Evolutionary conservation across 2,797 vertebrate species (phyloP).

Genomic region (Thunnus albacares): DNA sequence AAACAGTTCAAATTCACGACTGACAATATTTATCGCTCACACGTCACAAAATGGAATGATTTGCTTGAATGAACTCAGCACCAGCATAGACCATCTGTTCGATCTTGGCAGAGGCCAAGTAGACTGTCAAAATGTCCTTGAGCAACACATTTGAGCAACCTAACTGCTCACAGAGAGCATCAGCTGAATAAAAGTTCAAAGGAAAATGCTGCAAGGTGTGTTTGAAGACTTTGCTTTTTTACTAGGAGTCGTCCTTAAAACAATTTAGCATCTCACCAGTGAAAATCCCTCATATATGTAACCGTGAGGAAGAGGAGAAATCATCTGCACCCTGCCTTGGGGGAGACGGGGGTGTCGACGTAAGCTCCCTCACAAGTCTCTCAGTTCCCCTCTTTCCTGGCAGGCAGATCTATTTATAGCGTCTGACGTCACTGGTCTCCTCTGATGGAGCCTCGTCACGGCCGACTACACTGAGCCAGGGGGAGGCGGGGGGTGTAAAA

Average conservation of each 20-base stretch:
- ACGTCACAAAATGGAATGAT: neutral
- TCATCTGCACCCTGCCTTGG: slow-evolving; percentile 16
- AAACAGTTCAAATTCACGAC: slow-evolving; percentile 1
- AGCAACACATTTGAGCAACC: neutral
- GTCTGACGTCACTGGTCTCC: slow-evolving; percentile 75
- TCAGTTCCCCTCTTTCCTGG: slow-evolving; percentile 67
- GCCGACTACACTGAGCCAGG: slow-evolving; percentile 56
- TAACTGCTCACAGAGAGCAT: neutral
- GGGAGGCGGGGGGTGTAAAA: slow-evolving; percentile 25
- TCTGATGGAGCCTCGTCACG: slow-evolving; percentile 73
- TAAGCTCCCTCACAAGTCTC: slow-evolving; percentile 68
- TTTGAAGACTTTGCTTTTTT: neutral
- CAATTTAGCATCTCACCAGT: neutral
- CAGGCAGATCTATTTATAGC: slow-evolving; percentile 80
- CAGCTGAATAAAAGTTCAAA: neutral
- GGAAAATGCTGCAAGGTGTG: neutral
- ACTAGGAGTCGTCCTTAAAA: neutral
- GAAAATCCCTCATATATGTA: slow-evolving; percentile 30
- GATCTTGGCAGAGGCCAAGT: neutral
- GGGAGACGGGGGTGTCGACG: slow-evolving; percentile 37
- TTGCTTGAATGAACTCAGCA: neutral
- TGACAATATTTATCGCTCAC: neutral
- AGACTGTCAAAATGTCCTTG: slow-evolving; percentile 40
- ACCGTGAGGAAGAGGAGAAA: slow-evolving; percentile 38
- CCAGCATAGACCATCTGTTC: neutral